Evolutionary conservation across 2,797 vertebrate species (phyloP).

Genomic region (Falco columbarius): DNA sequence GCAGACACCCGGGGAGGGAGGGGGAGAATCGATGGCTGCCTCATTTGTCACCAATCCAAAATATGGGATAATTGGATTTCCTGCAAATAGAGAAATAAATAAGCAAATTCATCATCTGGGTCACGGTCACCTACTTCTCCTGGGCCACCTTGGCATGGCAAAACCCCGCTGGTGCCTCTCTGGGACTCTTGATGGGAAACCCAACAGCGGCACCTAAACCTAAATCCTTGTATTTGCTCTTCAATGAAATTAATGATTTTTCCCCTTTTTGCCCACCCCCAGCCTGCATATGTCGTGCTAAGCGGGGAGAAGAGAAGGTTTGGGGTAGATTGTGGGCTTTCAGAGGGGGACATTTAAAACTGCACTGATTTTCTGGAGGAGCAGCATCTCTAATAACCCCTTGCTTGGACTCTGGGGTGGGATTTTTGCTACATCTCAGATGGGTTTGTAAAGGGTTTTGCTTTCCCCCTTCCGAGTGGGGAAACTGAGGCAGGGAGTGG

Average conservation of each 20-base stretch:
- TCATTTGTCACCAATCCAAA: slow-evolving; percentile 15
- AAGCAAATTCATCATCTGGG: not conserved
- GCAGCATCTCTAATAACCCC: not conserved
- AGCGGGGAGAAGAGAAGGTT: not conserved
- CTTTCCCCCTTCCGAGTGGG: not conserved
- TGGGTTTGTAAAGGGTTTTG: not conserved
- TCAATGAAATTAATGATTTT: rapidly evolving
- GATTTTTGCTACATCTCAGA: not conserved
- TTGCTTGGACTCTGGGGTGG: rapidly evolving
- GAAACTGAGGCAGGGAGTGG: not conserved
- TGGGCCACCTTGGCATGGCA: not conserved
- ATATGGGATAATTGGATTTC: slow-evolving; percentile 33
- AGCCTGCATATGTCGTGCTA: rapidly evolving
- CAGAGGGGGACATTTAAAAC: not conserved
- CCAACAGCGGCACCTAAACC: rapidly evolving
- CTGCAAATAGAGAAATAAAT: not conserved
- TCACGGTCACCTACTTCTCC: not conserved
- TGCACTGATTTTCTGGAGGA: rapidly evolving
- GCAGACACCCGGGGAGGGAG: not conserved
- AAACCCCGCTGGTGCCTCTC: rapidly evolving
- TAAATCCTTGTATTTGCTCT: rapidly evolving
- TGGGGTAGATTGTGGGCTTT: not conserved
- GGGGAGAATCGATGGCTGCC: not conserved
- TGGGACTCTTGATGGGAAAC: not conserved
- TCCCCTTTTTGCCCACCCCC: not conserved